Conservation (phyloP, 37 sponge, comb jelly and placozoan species). For the Lycopodina hypogea region DNA sequence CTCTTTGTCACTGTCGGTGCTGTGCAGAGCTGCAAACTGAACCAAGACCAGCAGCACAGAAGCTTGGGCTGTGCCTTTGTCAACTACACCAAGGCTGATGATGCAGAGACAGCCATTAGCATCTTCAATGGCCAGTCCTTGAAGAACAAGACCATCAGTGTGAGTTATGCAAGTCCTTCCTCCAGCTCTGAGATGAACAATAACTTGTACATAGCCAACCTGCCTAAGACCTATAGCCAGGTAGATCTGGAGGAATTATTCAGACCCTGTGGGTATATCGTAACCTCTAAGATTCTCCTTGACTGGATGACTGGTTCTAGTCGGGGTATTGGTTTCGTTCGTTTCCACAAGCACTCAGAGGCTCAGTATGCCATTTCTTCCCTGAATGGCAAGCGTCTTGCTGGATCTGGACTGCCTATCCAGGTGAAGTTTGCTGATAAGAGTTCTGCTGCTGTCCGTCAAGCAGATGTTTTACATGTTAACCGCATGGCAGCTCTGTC, state of each 20-base stretch:
- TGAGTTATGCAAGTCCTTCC: conserved; percentile 90
- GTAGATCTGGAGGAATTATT: conserved; percentile 69
- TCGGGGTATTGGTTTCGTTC: conserved; percentile 82
- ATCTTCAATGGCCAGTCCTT: conserved; percentile 68
- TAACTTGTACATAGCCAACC: conserved; percentile 83
- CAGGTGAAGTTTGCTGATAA: conserved; percentile 82
- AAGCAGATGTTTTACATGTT: not conserved
- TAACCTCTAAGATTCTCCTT: conserved; percentile 77
- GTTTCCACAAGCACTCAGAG: conserved; percentile 81
- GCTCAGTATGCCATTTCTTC: conserved; percentile 70
- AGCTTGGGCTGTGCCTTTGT: conserved; percentile 91
- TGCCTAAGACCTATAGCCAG: conserved; percentile 66
- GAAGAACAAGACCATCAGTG: conserved; percentile 81
- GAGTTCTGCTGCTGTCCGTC: not conserved
- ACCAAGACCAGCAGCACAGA: conserved; percentile 68
- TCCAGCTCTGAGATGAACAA: conserved; percentile 78
- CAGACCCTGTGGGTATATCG: conserved; percentile 73
- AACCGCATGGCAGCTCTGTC: not conserved
- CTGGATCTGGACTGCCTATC: conserved; percentile 55
- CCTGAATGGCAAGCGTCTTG: conserved; percentile 58
- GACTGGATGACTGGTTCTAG: conserved; percentile 68
- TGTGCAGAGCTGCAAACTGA: conserved; percentile 80
- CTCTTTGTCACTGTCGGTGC: conserved; percentile 68
- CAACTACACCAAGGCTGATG: conserved; percentile 52
- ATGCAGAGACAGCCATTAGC: conserved; percentile 72